These are phyloP conservation scores for Hirtodrosophila histrioides DNA, from an alignment of 2,888 invertebrate species.

Conservation along the genomic window DNA sequence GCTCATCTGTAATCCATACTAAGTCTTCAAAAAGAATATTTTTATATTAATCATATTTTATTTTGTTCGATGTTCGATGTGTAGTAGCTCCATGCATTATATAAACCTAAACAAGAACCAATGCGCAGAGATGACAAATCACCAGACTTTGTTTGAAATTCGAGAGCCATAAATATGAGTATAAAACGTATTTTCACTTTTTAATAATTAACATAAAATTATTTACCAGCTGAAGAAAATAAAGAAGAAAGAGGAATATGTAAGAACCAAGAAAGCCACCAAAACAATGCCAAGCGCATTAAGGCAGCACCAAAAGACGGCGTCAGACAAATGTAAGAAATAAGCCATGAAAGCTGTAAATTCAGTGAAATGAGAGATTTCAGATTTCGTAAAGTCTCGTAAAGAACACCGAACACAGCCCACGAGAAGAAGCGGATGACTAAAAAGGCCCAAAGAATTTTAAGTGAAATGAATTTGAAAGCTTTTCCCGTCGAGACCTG, in stretches of 20 bases:
- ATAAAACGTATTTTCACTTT: slow-evolving; percentile 73
- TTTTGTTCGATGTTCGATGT: slow-evolving; percentile 35
- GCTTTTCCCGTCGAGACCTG: slow-evolving; percentile 76
- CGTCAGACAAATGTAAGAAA: slow-evolving; percentile 43
- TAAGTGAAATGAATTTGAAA: slow-evolving; percentile 75
- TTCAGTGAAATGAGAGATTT: slow-evolving; percentile 45
- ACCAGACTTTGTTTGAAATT: slow-evolving; percentile 49
- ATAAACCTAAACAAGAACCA: slow-evolving; percentile 55
- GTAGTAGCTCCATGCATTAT: slow-evolving; percentile 44
- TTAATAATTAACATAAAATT: slow-evolving; percentile 79
- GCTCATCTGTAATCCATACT: too few species aligned
- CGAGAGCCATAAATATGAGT: slow-evolving; percentile 42
- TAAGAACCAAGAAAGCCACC: slow-evolving; percentile 43
- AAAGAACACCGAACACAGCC: slow-evolving; percentile 52
- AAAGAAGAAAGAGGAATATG: slow-evolving; percentile 48
- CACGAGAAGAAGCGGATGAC: slow-evolving; percentile 49
- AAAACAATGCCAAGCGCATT: slow-evolving; percentile 63
- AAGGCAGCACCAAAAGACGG: slow-evolving; percentile 33
- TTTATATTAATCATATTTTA: too few species aligned
- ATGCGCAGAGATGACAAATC: slow-evolving; percentile 21
- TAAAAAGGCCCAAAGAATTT: slow-evolving; percentile 72
- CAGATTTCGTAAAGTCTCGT: slow-evolving; percentile 61
- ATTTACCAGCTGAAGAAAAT: slow-evolving; percentile 61
- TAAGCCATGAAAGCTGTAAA: slow-evolving; percentile 70
- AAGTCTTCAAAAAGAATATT: too few species aligned